Evolutionary conservation across 2,113 vertebrate genomes (phyloP), one percentile per base, ranked within the genome.

Genomic region (Mionectes macconnelli): DNA sequence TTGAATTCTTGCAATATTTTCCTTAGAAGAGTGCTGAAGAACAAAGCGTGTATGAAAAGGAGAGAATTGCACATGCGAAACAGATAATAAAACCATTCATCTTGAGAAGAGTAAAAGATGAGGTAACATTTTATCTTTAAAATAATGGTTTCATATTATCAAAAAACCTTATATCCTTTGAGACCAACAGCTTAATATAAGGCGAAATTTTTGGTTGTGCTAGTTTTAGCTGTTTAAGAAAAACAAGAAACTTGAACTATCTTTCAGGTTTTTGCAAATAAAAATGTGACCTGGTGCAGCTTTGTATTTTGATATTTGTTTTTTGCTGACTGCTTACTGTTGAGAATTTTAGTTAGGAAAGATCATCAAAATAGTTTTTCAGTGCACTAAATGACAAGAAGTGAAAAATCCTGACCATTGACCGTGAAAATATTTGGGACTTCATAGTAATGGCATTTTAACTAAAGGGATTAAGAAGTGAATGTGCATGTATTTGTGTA

Each of bases 81-180:
- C 99, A 99, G 96, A 99, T 99, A 95, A 99, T 99, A 98, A 99
- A 99, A 90, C 99, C 99, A 8, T 99, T 99, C 89, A 99, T 99
- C 94, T 97, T 99, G 90, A 98, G 99, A 96, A 98, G 99, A 98
- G 97, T 99, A 37, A 99, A 99, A 97, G 98, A 97, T 81, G 99
- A 99, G 98, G 99, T 99, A 98, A 98, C 10, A 5, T 55, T 87
- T 92, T 87, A 31, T 66, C 30, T 93, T 77, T 27, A 60, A 77
- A 70, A 66, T 70, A 8, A 37, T 60, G 3, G 8, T 20, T 85
- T 91, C 7, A 0, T 82, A 5, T 60, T 62, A 33, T 39, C 22
- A 35, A 49, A 89, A 64, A 49, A 13, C 11, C 22, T 59, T 27
- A 19, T 74, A 45, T 24, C 70, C 14, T 89, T 42, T 40, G 45